Evolutionary conservation across 1,140 invertebrate genomes (phyloP).

Genomic region (Holcopasites calliopsidis): DNA sequence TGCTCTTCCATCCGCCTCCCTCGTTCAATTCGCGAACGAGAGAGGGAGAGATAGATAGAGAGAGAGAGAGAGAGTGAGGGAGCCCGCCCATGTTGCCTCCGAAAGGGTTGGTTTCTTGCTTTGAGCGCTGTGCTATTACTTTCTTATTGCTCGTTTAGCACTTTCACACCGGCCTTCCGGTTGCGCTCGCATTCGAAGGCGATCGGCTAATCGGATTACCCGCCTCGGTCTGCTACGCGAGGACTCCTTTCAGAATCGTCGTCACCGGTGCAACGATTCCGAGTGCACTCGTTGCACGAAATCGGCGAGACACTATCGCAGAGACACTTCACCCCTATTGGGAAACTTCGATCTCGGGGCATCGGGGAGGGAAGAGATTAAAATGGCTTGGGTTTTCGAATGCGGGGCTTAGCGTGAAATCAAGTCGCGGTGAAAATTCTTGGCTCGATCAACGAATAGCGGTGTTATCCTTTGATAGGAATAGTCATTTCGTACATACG

Average conservation of each 20-base stretch:
- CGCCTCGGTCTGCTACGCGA: background rate
- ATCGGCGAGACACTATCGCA: background rate
- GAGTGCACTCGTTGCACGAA: background rate
- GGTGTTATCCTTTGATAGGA: too few relatives aligned
- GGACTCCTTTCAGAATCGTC: background rate
- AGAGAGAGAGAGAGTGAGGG: too few relatives aligned
- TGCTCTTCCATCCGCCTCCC: slow-evolving; percentile 38
- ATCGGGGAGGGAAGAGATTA: background rate
- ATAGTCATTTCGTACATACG: too few relatives aligned
- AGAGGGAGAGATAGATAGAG: too few relatives aligned
- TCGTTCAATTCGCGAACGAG: background rate
- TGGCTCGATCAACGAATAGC: too few relatives aligned
- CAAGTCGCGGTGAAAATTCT: too few relatives aligned
- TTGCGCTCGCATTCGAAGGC: background rate
- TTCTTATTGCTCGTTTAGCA: slow-evolving; percentile 64
- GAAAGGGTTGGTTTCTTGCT: slow-evolving; percentile 17
- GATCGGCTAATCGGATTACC: slow-evolving; percentile 41
- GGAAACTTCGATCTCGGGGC: background rate
- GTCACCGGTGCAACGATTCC: background rate
- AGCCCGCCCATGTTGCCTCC: slow-evolving; percentile 8
- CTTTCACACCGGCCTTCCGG: slow-evolving; percentile 46
- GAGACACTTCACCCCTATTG: background rate
- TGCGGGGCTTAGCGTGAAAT: too few relatives aligned
- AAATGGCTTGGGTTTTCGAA: too few relatives aligned
- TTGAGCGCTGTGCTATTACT: slow-evolving; percentile 55